Conservation (phyloP, 2,113 vertebrate genomes). For the Cercocebus atys region DNA sequence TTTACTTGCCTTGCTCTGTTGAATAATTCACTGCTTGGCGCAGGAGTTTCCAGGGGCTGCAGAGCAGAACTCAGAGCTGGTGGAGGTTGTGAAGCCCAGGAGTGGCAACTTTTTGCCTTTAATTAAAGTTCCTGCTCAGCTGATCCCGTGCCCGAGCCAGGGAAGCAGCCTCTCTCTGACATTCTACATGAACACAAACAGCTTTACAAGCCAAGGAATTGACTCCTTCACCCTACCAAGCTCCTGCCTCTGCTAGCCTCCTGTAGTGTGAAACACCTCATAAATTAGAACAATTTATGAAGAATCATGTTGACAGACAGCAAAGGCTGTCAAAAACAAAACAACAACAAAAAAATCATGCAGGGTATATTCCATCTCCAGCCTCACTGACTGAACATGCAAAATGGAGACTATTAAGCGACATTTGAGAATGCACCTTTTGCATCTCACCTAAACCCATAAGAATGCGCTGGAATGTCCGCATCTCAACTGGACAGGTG, state of each 20-base stretch:
- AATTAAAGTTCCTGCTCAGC: constrained; percentile 37
- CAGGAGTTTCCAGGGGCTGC: neutral
- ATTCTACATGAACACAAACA: neutral
- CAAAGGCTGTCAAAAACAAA: constrained; percentile 26
- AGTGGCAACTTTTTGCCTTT: constrained; percentile 43
- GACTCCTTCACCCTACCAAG: neutral
- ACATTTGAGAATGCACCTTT: neutral
- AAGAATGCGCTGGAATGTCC: neutral
- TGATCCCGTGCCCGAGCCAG: neutral
- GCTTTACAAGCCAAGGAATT: neutral
- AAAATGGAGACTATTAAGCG: neutral
- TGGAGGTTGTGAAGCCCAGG: neutral
- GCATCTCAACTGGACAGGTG: neutral
- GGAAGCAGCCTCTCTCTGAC: neutral
- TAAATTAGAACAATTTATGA: constrained; percentile 5
- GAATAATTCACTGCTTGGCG: constrained; percentile 42
- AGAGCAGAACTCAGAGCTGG: neutral
- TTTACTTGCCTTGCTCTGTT: constrained; percentile 28
- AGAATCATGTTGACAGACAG: constrained; percentile 4
- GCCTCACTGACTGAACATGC: neutral
- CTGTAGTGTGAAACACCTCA: neutral
- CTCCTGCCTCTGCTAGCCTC: neutral
- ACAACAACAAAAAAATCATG: neutral
- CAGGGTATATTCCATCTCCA: neutral
- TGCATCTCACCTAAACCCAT: neutral